Evolutionary conservation across 2,113 vertebrate genomes (phyloP).

Genomic region (Neogale vison): DNA sequence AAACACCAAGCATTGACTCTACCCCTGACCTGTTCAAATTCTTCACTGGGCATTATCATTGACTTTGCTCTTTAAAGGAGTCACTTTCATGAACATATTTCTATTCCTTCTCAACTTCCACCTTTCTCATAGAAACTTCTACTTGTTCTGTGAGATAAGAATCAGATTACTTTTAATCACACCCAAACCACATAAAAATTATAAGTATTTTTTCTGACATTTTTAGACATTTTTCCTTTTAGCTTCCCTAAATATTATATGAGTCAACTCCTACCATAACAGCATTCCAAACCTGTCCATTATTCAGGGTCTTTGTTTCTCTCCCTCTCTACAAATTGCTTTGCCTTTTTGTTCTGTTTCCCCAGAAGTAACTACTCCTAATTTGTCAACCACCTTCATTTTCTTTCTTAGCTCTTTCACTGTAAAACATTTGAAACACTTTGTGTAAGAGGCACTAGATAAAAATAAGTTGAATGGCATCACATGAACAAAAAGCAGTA

Average conservation of each 20-base stretch:
- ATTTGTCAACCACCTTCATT: neutral
- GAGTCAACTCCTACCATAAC: neutral
- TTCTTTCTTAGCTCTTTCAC: constrained; percentile 46
- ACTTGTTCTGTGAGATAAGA: neutral
- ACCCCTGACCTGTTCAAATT: neutral
- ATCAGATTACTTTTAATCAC: neutral
- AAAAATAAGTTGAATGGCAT: constrained; percentile 20
- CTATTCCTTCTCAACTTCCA: neutral
- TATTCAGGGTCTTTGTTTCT: neutral
- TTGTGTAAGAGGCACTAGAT: neutral
- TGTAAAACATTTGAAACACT: constrained; percentile 36
- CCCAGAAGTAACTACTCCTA: neutral
- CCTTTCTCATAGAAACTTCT: neutral
- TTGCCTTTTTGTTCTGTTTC: constrained; percentile 32
- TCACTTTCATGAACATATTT: neutral
- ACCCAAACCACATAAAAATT: neutral
- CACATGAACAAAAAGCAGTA: neutral
- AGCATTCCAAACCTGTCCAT: neutral
- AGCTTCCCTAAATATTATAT: neutral
- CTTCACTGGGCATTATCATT: neutral
- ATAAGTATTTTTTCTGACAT: neutral
- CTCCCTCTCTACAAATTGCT: constrained; percentile 39
- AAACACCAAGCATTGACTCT: neutral
- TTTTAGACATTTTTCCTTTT: neutral
- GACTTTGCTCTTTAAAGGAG: neutral